Percentiles rank a stretch among this genome's conserved stretches.
These are phyloP conservation scores for Philaethria dido DNA, from an alignment of 2,888 invertebrate species.

Conservation along the genomic window DNA sequence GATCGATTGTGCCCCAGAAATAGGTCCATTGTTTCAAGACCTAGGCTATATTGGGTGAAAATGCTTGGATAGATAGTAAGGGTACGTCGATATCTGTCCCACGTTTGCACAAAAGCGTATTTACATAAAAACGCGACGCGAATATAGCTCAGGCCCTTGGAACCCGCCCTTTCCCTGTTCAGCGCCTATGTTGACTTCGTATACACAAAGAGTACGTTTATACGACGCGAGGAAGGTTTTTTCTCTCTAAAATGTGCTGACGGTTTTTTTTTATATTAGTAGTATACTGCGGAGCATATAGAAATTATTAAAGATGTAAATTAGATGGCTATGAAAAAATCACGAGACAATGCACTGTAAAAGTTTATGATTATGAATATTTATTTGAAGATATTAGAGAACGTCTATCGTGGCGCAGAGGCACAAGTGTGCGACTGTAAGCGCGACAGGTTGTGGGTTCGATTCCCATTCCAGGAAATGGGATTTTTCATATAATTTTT, in stretches of 20 bases:
- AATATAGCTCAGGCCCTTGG: conserved; percentile 26
- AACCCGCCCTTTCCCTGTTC: conserved; percentile 41
- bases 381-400: too few species aligned
- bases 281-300: neutral
- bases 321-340: too few species aligned
- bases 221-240: neutral
- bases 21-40: conserved; percentile 15
- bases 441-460: too few species aligned
- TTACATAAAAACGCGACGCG: conserved; percentile 36
- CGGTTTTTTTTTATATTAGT: neutral
- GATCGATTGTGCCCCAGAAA: neutral
- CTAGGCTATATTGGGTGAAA: neutral
- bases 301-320: too few species aligned
- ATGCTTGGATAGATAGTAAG: neutral
- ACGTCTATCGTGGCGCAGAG: too few species aligned
- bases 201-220: conserved; percentile 4
- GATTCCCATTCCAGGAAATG: too few species aligned
- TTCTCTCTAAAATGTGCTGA: neutral
- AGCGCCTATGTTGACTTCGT: conserved; percentile 27
- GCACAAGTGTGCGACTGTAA: too few species aligned
- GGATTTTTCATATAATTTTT: too few species aligned
- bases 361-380: too few species aligned
- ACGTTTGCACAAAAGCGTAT: conserved; percentile 32
- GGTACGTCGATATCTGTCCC: conserved; percentile 9
- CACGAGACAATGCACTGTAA: too few species aligned